Evolutionary conservation across 2,113 vertebrate species (phyloP), one percentile per base, ranked within the genome.

Genomic region (Eleginops maclovinus): DNA sequence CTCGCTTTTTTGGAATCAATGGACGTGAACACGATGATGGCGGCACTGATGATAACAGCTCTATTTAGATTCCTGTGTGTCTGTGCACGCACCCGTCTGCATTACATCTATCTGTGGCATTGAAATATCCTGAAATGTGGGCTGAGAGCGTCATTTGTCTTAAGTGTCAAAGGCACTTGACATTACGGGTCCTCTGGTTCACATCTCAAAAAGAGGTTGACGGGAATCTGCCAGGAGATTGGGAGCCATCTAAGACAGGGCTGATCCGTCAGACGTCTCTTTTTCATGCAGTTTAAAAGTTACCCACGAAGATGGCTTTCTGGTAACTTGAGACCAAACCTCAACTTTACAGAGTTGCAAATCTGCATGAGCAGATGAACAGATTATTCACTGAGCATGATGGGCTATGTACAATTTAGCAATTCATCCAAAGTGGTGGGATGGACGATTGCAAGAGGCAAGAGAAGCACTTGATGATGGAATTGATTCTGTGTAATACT

Each of bases 91-190:
- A 59, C 53, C 41, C 17, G 51, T 46, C 61, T 63, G 60, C 62
- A 51, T 72, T 31, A 67, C 51, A 82, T 82, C 72, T 79, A 72
- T 86, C 81, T 72, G 79, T 31, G 55, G 60, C 51, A 17, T 49
- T 66, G 47, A 84, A 79, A 79, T 88, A 77, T 72, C 79, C 68
- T 54, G 14, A 6, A 82, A 63, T 17, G 47, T 61, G 61, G 76
- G 65, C 75, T 83, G 77, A 79, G 65, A 60, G 87, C 73, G 49
- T 84, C 81, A 86, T 91, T 89, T 92, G 87, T 92, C 87, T 87
- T 41, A 63, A 68, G 83, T 80, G 90, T 90, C 90, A 87, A 70
- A 89, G 70, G 82, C 77, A 76, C 81, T 91, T 91, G 88, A 89
- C 85, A 85, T 89, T 85, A 85, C 64, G 43, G 77, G 44, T 75